Base-by-base conservation (phyloP, 2,113 vertebrate species). In the Xenopus borealis region DNA sequence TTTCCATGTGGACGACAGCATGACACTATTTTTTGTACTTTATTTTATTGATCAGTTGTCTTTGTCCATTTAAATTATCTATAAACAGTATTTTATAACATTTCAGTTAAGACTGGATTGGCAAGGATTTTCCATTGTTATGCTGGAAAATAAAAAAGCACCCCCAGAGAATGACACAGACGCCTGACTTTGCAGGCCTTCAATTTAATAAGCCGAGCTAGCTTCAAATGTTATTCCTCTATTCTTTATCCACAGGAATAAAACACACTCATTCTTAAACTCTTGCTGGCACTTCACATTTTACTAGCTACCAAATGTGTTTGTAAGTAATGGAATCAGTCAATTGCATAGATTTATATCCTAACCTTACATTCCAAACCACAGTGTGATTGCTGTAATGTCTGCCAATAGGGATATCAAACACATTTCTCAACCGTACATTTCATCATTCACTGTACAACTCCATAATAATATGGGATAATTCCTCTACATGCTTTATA, bases 351-450 rank as follows among this genome's bases (percentile, higher is more conserved):
- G 64, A 61, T 30, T 75, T 74, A 70, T 57, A 63, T 58, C 47
- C 0, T 0, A 63, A 70, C 68, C 47, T 3, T 1, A 0, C 65
- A 78, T 58, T 18, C 12, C 12, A 62, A 77, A 76, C 6, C 0
- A 0, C 45, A 8, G 0, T 0, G 17, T 0, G 7, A 73, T 27
- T 62, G 11, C 0, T 0, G 61, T 66, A 71, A 11, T 46, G 12
- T 58, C 67, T 61, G 78, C 80, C 81, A 63, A 81, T 59, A 46
- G 71, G 66, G 69, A 18, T 9, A 78, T 81, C 79, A 82, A 83
- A 81, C 72, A 73, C 62, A 66, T 66, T 66, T 66, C 62, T 63
- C 72, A 58, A 50, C 50, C 33, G 17, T 46, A 58, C 62, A 66
- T 61, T 55, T 61, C 58, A 61, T 61, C 58, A 61, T 61, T 61